Evolutionary conservation across 2,113 vertebrate genomes (phyloP).

Genomic region (Diadophis punctatus): DNA sequence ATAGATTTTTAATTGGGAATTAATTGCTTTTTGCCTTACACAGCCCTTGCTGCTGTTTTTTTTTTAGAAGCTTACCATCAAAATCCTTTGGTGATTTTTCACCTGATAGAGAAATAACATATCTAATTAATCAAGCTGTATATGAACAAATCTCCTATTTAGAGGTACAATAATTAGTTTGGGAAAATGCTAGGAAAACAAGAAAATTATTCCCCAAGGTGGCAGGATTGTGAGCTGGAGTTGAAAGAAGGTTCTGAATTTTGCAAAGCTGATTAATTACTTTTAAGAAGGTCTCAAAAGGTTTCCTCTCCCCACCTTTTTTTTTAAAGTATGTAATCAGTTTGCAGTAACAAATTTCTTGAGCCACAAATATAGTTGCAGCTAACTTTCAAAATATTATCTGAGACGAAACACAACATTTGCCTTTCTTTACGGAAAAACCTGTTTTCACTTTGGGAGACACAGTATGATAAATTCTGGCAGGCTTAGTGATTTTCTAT

Average conservation of each 20-base stretch:
- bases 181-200: slow-evolving; percentile 61
- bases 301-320: slow-evolving; percentile 40
- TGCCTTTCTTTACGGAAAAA: slow-evolving; percentile 59
- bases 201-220: slow-evolving; percentile 67
- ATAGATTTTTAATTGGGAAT: slow-evolving; percentile 69
- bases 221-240: slow-evolving; percentile 47
- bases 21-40: slow-evolving; percentile 60
- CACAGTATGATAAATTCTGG: slow-evolving; percentile 64
- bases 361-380: slow-evolving; percentile 62
- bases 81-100: slow-evolving; percentile 64
- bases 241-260: slow-evolving; percentile 59
- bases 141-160: slow-evolving; percentile 63
- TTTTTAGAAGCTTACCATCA: slow-evolving; percentile 58
- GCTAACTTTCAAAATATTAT: slow-evolving; percentile 67
- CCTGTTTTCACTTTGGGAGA: slow-evolving; percentile 63
- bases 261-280: slow-evolving; percentile 72
- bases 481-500: slow-evolving; percentile 59
- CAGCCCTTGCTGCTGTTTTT: slow-evolving; percentile 34
- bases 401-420: slow-evolving; percentile 65
- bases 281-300: slow-evolving; percentile 67
- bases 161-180: slow-evolving; percentile 65
- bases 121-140: slow-evolving; percentile 68
- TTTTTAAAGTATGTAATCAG: slow-evolving; percentile 55
- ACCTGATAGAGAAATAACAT: slow-evolving; percentile 67
- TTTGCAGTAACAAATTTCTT: slow-evolving; percentile 50